phyloP scores from a whole-genome alignment of 2,113 vertebrate genomes.

The Thamnaconus septentrionalis region DNA sequence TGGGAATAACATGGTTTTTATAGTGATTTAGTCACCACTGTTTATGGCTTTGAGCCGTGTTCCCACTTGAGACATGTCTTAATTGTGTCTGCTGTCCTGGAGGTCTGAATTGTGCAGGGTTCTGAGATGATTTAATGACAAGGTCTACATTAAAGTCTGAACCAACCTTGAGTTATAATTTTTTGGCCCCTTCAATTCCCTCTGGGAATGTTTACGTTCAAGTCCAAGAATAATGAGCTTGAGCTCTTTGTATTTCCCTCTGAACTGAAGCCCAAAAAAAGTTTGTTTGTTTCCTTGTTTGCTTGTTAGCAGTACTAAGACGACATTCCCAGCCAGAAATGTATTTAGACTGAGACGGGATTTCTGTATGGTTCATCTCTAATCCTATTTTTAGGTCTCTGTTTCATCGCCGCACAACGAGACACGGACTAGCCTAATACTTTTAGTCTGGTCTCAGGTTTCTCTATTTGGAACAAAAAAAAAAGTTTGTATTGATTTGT shows the following conservation, averaged over 20 bases:
- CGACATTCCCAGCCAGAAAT: not conserved
- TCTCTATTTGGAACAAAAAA: constrained; percentile 32
- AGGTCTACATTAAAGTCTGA: constrained; percentile 15
- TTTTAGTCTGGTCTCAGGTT: constrained; percentile 31
- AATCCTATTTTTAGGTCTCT: not conserved
- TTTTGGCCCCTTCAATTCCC: not conserved
- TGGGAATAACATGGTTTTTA: constrained; percentile 20
- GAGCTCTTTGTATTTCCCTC: not conserved
- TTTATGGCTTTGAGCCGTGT: constrained; percentile 19
- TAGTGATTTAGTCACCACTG: constrained; percentile 37
- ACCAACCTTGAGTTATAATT: constrained; percentile 5
- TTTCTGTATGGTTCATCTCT: not conserved
- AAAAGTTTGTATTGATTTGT: constrained; percentile 40
- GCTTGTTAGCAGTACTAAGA: not conserved
- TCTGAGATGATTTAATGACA: constrained; percentile 11
- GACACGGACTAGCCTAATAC: constrained; percentile 1
- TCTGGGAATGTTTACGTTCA: not conserved
- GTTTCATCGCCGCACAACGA: not conserved
- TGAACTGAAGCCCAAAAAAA: constrained; percentile 11
- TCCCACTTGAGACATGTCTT: constrained; percentile 23
- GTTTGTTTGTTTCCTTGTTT: not conserved
- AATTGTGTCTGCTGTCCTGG: constrained; percentile 1
- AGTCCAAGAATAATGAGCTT: constrained; percentile 7
- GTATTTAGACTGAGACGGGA: not conserved
- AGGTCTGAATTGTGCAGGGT: not conserved